Evolutionary conservation across 2,888 invertebrate species (phyloP).

Genomic region (Heliconius sara): DNA sequence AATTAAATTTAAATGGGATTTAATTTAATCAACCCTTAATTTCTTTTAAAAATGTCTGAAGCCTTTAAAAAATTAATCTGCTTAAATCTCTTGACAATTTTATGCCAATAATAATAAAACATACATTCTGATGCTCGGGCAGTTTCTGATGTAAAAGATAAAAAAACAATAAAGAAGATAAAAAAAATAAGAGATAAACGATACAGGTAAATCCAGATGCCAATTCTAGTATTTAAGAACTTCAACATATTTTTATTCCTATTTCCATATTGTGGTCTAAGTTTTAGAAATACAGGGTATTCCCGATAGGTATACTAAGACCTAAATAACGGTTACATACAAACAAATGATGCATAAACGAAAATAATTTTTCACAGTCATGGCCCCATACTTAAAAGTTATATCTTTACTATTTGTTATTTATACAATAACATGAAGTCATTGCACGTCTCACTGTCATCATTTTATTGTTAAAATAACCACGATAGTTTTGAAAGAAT

Average conservation of each 20-base stretch:
- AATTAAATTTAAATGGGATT: not conserved
- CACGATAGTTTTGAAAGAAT: not conserved
- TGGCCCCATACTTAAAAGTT: not conserved
- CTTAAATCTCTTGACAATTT: no score
- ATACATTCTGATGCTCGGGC: no score
- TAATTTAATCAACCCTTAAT: not conserved
- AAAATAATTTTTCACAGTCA: slow-evolving; percentile 23
- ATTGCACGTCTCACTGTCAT: no score
- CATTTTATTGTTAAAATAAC: no score
- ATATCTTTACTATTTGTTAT: not conserved
- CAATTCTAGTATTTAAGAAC: not conserved
- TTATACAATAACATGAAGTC: not conserved
- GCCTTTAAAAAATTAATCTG: no score
- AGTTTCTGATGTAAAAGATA: no score
- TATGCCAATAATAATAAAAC: no score
- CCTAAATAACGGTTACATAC: slow-evolving; percentile 3
- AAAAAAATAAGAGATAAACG: no score
- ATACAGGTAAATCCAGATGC: not conserved
- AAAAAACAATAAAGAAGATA: no score
- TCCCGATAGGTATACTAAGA: slow-evolving; percentile 18
- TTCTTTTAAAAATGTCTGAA: no score
- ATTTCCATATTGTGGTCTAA: slow-evolving; percentile 24
- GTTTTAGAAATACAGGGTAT: slow-evolving; percentile 24
- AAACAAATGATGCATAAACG: slow-evolving; percentile 22
- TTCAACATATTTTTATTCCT: slow-evolving; percentile 11